These are phyloP conservation scores for Aphaenogaster floridana DNA, from an alignment of 1,140 invertebrate species.

Conservation along the genomic window DNA sequence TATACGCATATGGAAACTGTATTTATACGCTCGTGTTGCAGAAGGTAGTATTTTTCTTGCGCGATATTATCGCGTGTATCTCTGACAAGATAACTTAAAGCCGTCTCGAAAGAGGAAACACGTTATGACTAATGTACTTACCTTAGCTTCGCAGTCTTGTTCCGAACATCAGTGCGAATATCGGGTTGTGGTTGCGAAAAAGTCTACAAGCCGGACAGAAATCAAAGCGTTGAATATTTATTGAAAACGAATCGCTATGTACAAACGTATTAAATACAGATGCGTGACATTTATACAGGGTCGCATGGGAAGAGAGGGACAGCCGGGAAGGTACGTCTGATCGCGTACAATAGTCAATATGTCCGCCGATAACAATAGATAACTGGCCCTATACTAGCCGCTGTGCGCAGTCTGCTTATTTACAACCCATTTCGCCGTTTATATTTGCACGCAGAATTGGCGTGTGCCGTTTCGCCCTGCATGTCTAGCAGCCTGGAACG, in stretches of 20 bases:
- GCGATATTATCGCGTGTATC: constrained; percentile 27
- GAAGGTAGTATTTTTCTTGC: neutral
- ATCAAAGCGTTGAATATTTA: constrained; percentile 82
- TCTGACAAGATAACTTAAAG: constrained; percentile 2
- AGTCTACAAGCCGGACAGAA: constrained; percentile 54
- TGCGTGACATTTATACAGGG: constrained; percentile 81
- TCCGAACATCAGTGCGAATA: neutral
- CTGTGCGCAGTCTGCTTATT: constrained; percentile 71
- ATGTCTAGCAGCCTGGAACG: constrained; percentile 32
- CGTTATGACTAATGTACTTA: constrained; percentile 46
- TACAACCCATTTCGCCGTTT: constrained; percentile 78
- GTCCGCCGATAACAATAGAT: constrained; percentile 79
- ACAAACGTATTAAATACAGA: constrained; percentile 82
- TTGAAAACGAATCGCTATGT: constrained; percentile 82
- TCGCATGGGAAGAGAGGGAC: constrained; percentile 49
- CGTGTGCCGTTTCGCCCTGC: constrained; percentile 40
- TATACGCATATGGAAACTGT: neutral
- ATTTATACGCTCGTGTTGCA: constrained; percentile 31
- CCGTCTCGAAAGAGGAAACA: neutral
- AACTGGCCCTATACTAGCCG: constrained; percentile 62
- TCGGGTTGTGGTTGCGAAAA: neutral
- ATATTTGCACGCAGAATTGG: constrained; percentile 77
- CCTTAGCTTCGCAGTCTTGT: neutral
- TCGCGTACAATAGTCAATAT: constrained; percentile 77
- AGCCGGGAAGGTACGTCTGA: constrained; percentile 45